Evolutionary conservation across 2,888 invertebrate genomes (phyloP).

Genomic region (Glyphotaelius pellucidus): DNA sequence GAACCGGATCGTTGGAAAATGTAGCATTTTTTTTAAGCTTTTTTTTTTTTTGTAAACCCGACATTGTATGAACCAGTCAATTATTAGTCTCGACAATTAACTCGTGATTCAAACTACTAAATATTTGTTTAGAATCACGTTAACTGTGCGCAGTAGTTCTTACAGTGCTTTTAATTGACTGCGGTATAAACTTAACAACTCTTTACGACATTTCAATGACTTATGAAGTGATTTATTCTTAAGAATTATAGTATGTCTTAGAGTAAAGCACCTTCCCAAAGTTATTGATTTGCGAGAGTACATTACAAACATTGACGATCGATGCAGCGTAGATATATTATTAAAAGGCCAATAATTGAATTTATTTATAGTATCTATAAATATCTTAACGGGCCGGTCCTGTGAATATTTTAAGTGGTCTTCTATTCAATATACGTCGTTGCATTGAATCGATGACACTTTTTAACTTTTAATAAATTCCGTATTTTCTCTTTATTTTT

Average conservation of each 20-base stretch:
- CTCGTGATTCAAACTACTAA: neutral
- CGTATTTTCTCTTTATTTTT: neutral
- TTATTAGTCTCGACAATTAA: neutral
- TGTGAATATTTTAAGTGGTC: constrained; percentile 8
- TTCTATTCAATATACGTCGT: neutral
- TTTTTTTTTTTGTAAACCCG: neutral
- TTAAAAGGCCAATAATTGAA: neutral
- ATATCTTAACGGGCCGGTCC: constrained; percentile 25
- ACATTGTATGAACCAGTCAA: constrained; percentile 2
- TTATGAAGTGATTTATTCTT: neutral
- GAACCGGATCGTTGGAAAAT: neutral
- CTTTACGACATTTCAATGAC: neutral
- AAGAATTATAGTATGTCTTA: neutral
- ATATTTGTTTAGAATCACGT: neutral
- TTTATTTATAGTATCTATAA: constrained; percentile 41
- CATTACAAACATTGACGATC: neutral
- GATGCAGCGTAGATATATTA: neutral
- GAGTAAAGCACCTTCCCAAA: neutral
- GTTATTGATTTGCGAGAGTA: neutral
- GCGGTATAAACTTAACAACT: neutral
- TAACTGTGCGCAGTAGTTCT: neutral
- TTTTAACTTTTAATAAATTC: neutral
- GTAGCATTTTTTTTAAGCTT: neutral
- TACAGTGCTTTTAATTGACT: constrained; percentile 2
- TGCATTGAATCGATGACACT: neutral